Percentiles rank a stretch among this genome's conserved stretches.
Evolutionary conservation across 2,113 vertebrate species (phyloP).

Genomic region (Cochlearius cochlearius): DNA sequence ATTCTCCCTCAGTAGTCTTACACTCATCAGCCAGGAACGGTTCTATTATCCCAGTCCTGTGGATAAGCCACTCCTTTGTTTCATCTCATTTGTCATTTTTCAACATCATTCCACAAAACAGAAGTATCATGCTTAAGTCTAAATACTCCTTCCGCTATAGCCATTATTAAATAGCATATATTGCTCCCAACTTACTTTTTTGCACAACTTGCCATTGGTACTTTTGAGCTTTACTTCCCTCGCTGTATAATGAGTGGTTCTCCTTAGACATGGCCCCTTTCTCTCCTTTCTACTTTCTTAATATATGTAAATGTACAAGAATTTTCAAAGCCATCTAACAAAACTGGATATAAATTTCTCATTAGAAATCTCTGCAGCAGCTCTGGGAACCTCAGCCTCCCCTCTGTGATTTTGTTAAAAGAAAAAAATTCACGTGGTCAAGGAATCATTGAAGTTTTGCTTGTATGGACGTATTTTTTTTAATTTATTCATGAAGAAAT

Average conservation of each 20-base stretch:
- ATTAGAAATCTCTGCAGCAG: not conserved
- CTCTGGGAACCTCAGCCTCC: not conserved
- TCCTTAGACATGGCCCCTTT: not conserved
- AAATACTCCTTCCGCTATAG: not conserved
- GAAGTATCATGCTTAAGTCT: not conserved
- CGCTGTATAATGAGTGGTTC: not conserved
- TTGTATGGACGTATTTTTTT: not conserved
- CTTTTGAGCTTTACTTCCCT: not conserved
- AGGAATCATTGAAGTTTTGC: not conserved
- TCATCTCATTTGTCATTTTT: not conserved
- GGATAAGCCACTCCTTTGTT: not conserved
- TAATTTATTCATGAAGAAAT: conserved; percentile 22
- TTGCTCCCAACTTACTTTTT: not conserved
- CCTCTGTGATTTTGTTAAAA: not conserved
- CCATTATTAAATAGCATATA: not conserved
- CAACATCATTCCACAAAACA: not conserved
- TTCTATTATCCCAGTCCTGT: not conserved
- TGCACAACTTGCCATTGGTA: not conserved
- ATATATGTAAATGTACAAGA: not conserved
- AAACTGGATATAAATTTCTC: not conserved
- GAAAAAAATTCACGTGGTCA: not conserved
- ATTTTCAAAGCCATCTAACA: not conserved
- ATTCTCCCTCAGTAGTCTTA: not conserved
- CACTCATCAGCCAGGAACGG: not conserved
- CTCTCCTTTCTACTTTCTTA: not conserved